Evolutionary conservation across 1,140 invertebrate species (phyloP).

Genomic region (Pseudomyrmex sp.): DNA sequence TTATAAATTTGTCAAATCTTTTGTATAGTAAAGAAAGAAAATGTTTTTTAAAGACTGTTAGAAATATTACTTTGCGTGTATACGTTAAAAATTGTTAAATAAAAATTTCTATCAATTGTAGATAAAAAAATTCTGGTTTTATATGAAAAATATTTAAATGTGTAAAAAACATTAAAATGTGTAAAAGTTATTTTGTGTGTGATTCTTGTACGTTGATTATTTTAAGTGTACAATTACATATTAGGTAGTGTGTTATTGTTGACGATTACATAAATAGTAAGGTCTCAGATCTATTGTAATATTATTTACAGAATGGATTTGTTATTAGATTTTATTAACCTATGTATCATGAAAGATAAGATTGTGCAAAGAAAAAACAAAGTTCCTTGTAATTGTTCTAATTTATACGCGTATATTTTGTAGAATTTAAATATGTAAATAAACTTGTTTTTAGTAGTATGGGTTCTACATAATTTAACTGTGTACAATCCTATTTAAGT

Average conservation of each 20-base stretch:
- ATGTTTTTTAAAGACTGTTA: neutral
- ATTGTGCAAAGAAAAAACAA: constrained; percentile 44
- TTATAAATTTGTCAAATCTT: neutral
- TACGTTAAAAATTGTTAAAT: neutral
- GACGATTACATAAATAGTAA: constrained; percentile 32
- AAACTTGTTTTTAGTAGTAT: constrained; percentile 62
- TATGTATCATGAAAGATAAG: constrained; percentile 29
- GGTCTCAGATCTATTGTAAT: constrained; percentile 29
- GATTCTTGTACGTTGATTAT: constrained; percentile 5
- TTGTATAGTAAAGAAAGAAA: neutral
- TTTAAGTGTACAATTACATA: constrained; percentile 19
- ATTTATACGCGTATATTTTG: constrained; percentile 59
- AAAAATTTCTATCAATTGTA: constrained; percentile 4
- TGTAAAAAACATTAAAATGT: too few species aligned
- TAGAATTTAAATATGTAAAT: constrained; percentile 60
- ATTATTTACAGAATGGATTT: constrained; percentile 38
- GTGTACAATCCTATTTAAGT: constrained; percentile 30
- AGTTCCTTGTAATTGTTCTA: constrained; percentile 58
- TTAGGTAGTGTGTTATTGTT: constrained; percentile 2
- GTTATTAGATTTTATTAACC: constrained; percentile 41
- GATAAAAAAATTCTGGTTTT: neutral
- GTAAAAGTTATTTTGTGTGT: neutral
- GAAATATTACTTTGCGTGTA: constrained; percentile 24
- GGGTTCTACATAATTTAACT: constrained; percentile 48
- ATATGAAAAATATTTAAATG: too few species aligned